A percentile compares a stretch with the other conserved stretches of the same genome.
These are phyloP conservation scores for Aphelinus certus DNA, from an alignment of 1,140 invertebrate genomes.

Conservation along the genomic window DNA sequence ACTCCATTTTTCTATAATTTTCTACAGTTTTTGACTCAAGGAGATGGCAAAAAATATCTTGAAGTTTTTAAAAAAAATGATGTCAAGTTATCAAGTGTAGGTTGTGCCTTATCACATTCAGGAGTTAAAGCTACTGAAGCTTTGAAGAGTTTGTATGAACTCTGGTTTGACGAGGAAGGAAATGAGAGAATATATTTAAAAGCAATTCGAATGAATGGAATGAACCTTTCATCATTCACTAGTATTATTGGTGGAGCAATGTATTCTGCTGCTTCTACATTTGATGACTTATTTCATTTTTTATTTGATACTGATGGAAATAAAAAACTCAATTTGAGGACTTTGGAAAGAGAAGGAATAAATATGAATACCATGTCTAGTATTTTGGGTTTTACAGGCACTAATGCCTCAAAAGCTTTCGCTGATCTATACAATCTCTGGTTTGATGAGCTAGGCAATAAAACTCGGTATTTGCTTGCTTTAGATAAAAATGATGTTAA, in stretches of 20 bases:
- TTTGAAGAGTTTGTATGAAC: conserved; percentile 23
- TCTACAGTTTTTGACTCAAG: conserved; percentile 3
- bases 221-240: neutral
- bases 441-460: conserved; percentile 45
- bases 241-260: neutral
- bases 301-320: conserved; percentile 44
- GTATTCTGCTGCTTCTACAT: conserved; percentile 17
- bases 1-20: neutral
- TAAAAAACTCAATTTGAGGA: neutral
- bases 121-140: conserved; percentile 19
- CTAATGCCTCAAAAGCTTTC: conserved; percentile 38
- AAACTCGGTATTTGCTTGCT: conserved; percentile 43
- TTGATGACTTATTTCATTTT: conserved; percentile 40
- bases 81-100: conserved; percentile 5
- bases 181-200: neutral
- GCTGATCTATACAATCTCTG: conserved; percentile 42
- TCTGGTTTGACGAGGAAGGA: conserved; percentile 22
- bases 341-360: conserved; percentile 1
- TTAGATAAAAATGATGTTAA: conserved; percentile 7
- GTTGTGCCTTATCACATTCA: conserved; percentile 31
- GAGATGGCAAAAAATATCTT: conserved; percentile 13
- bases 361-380: conserved; percentile 11
- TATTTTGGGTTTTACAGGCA: conserved; percentile 38
- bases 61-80: conserved; percentile 8
- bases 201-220: neutral